Percentiles rank a stretch among this genome's conserved stretches.
Evolutionary conservation across 2,113 vertebrate genomes (phyloP).

Genomic region (Setophaga petechia): DNA sequence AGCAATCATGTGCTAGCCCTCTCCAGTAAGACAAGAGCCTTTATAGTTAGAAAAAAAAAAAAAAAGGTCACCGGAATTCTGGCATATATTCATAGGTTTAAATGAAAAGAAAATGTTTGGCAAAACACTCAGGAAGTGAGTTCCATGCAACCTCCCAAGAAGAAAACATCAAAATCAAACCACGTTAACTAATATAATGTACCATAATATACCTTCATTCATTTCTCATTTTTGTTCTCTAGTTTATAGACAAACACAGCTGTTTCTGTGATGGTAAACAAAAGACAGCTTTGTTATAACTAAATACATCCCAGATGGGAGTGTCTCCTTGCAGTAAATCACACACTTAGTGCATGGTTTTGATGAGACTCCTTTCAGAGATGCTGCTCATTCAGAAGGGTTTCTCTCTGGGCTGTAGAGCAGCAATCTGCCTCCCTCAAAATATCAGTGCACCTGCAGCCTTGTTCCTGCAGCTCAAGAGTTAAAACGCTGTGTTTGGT

Average conservation of each 20-base stretch:
- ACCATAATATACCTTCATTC: not conserved
- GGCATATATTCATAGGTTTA: not conserved
- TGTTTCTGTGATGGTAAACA: slow-evolving; percentile 19
- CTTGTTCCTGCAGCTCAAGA: not conserved
- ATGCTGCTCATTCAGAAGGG: not conserved
- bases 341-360: not conserved
- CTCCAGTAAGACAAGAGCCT: not conserved
- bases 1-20: not conserved
- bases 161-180: not conserved
- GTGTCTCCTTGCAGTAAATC: not conserved
- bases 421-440: not conserved
- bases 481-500: not conserved
- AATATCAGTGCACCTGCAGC: not conserved
- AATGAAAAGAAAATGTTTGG: not conserved
- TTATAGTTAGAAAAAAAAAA: not conserved
- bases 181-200: not conserved
- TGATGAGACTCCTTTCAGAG: not conserved
- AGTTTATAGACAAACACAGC: slow-evolving; percentile 18
- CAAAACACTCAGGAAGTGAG: not conserved
- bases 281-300: slow-evolving; percentile 34
- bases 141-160: not conserved
- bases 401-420: not conserved
- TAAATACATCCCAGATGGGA: slow-evolving; percentile 38
- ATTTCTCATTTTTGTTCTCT: not conserved
- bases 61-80: not conserved